phyloP scores from a whole-genome alignment of 2,888 invertebrate genomes.

The Endomychus coccineus region DNA sequence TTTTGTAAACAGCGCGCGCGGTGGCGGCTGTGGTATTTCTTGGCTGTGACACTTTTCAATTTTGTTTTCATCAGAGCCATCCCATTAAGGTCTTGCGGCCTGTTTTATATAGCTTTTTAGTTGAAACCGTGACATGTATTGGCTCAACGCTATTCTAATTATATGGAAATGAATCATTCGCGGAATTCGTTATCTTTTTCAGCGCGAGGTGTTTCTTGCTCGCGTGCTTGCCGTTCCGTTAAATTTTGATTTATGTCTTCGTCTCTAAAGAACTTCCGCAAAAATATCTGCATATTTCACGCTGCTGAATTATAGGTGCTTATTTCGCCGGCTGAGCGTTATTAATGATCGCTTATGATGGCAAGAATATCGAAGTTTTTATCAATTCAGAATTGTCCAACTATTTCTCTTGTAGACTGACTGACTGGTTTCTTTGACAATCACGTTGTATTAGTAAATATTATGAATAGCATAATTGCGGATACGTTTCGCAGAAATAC shows the following conservation, averaged over 20 bases:
- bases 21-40: conserved; percentile 22
- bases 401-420: too few relatives aligned
- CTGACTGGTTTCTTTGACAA: too few relatives aligned
- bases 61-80: conserved; percentile 13
- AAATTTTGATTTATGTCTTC: conserved; percentile 25
- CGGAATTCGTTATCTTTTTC: not conserved
- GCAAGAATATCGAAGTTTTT: too few relatives aligned
- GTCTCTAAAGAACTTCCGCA: conserved; percentile 7
- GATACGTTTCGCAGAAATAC: too few relatives aligned
- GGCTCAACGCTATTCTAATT: conserved; percentile 24
- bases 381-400: too few relatives aligned
- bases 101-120: conserved; percentile 1
- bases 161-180: conserved; percentile 32
- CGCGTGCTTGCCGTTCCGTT: conserved; percentile 10
- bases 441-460: too few relatives aligned
- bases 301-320: conserved; percentile 10
- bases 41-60: conserved; percentile 32
- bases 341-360: too few relatives aligned
- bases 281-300: conserved; percentile 11
- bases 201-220: not conserved
- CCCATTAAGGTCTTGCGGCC: conserved; percentile 6
- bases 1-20: conserved; percentile 32
- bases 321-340: conserved; percentile 2
- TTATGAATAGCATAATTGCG: too few relatives aligned
- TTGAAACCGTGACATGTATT: conserved; percentile 5